These are phyloP conservation scores for Papilio demoleus DNA, from an alignment of 2,888 invertebrate genomes.

Conservation along the genomic window DNA sequence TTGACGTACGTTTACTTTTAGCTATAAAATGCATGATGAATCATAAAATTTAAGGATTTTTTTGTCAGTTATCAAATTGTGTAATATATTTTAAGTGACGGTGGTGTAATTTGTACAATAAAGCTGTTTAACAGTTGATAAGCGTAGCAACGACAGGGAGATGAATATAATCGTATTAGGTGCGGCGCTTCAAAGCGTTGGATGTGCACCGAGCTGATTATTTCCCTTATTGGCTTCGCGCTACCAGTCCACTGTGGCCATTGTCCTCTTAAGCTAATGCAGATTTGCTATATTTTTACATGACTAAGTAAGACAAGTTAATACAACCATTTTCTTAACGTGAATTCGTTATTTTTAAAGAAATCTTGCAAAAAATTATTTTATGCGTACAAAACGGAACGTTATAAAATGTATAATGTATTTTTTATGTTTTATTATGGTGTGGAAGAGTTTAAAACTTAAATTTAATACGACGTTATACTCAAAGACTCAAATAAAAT, in stretches of 20 bases:
- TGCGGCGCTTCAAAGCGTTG: not conserved
- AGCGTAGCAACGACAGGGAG: conserved; percentile 4
- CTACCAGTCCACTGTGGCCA: not conserved
- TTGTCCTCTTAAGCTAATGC: conserved; percentile 5
- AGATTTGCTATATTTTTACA: not conserved
- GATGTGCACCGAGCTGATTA: conserved; percentile 2
- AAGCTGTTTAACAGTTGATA: not conserved
- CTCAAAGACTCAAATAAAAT: not conserved
- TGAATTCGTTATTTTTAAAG: no score
- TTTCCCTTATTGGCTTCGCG: conserved; percentile 8
- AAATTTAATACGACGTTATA: not conserved
- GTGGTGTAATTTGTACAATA: no score
- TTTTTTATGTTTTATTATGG: no score
- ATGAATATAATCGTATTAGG: conserved; percentile 4
- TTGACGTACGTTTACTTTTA: no score
- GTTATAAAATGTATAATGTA: no score
- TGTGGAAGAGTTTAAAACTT: not conserved
- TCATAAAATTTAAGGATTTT: no score
- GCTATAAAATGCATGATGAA: no score
- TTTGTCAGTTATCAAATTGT: no score
- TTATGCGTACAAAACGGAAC: no score
- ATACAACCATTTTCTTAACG: no score
- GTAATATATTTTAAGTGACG: no score
- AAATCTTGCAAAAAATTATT: no score
- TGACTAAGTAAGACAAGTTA: not conserved